Evolutionary conservation across 1,140 invertebrate species (phyloP).

Genomic region (Neodiprion fabricii): DNA sequence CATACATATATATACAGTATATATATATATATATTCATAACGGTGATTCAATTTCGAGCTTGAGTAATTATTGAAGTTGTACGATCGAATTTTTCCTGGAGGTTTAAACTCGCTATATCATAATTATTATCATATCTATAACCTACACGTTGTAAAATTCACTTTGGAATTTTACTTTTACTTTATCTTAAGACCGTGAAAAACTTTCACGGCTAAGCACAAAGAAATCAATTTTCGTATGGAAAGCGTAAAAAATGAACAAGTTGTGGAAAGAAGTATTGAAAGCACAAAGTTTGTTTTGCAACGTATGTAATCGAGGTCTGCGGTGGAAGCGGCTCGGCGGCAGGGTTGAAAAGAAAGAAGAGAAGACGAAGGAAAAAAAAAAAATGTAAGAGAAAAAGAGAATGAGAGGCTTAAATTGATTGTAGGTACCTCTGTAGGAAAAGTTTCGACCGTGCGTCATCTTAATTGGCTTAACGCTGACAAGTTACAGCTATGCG

Average conservation of each 20-base stretch:
- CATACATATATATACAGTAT: too few species aligned
- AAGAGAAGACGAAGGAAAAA: neutral
- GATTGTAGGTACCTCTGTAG: conserved; percentile 36
- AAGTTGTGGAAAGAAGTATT: neutral
- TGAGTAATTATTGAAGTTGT: too few species aligned
- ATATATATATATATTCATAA: too few species aligned
- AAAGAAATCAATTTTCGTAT: neutral
- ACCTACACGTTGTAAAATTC: too few species aligned
- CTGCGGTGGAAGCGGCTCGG: neutral
- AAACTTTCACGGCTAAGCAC: neutral
- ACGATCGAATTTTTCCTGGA: too few species aligned
- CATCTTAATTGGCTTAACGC: conserved; percentile 58
- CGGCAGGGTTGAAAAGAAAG: neutral
- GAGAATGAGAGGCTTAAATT: conserved; percentile 39
- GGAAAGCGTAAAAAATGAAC: conserved; percentile 33
- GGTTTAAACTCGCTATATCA: too few species aligned
- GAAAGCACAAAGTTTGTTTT: neutral
- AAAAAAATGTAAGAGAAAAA: conserved; percentile 6
- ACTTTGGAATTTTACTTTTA: too few species aligned
- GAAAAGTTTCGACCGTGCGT: conserved; percentile 50
- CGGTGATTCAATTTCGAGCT: too few species aligned
- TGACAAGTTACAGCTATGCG: conserved; percentile 46
- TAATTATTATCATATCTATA: too few species aligned
- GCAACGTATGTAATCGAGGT: neutral
- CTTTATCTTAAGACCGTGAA: too few species aligned